A percentile compares a stretch with the other conserved stretches of the same genome.
Evolutionary conservation across 2,113 vertebrate species (phyloP).

Genomic region (Genyomyrus donnyi): DNA sequence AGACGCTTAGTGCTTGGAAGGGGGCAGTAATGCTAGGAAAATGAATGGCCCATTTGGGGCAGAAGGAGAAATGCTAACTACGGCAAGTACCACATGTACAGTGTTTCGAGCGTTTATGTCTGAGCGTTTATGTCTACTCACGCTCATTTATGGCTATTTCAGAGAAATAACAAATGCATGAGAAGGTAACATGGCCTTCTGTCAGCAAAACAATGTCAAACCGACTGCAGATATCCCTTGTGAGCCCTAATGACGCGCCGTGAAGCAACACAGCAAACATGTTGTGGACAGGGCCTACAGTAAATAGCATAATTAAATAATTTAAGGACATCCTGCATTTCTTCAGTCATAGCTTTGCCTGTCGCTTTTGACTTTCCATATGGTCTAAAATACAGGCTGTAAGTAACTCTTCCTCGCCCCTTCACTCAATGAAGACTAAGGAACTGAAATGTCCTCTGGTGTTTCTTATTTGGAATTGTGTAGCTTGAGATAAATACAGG

Average conservation of each 20-base stretch:
- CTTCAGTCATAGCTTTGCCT: neutral
- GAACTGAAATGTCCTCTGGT: neutral
- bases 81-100: neutral
- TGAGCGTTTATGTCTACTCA: neutral
- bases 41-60: neutral
- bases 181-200: neutral
- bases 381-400: neutral
- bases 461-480: neutral
- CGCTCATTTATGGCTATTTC: neutral
- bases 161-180: neutral
- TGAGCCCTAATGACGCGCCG: neutral
- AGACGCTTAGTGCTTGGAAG: neutral
- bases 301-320: neutral
- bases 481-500: neutral
- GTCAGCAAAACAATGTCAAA: neutral
- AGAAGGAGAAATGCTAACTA: neutral
- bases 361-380: neutral
- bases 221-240: neutral
- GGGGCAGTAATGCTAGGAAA: neutral
- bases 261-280: neutral
- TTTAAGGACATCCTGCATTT: neutral
- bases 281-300: neutral
- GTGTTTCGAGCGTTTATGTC: neutral
- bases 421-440: neutral
- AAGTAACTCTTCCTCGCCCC: neutral